These are phyloP conservation scores for Tursiops truncatus DNA, from an alignment of 2,113 vertebrate species.

Conservation along the genomic window DNA sequence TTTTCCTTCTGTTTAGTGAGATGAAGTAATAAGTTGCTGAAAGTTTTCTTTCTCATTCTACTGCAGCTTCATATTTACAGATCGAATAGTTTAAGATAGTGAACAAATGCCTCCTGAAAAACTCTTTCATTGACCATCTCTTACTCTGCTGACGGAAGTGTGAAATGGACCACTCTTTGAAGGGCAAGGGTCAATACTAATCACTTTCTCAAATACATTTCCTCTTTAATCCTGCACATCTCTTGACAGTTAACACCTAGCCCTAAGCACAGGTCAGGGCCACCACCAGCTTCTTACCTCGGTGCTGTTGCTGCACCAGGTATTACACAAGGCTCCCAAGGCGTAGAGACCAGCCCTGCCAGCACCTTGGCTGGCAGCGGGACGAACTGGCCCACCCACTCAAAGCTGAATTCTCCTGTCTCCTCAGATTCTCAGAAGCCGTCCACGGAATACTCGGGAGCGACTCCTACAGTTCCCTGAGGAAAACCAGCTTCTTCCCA, in stretches of 20 bases:
- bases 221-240: background rate
- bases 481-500: background rate
- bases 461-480: too few species aligned
- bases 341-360: background rate
- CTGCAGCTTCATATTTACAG: conserved; percentile 88
- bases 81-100: conserved; percentile 88
- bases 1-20: conserved; percentile 80
- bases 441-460: accelerated
- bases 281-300: conserved; percentile 86
- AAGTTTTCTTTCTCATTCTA: conserved; percentile 89
- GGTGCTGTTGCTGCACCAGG: conserved; percentile 86
- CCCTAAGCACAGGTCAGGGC: conserved; percentile 84
- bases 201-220: background rate
- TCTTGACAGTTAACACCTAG: conserved; percentile 74
- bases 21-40: conserved; percentile 89
- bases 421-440: background rate
- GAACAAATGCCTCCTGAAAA: conserved; percentile 89
- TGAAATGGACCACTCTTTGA: background rate
- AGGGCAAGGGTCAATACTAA: background rate
- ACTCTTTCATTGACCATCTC: conserved; percentile 82
- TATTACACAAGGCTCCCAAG: conserved; percentile 84
- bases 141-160: background rate
- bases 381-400: too few species aligned
- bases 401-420: too few species aligned
- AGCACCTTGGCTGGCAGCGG: too few species aligned